Percentiles rank a stretch among this genome's conserved stretches.
Evolutionary conservation across 2,113 vertebrate species (phyloP).

Genomic region (Crotalus horridus): DNA sequence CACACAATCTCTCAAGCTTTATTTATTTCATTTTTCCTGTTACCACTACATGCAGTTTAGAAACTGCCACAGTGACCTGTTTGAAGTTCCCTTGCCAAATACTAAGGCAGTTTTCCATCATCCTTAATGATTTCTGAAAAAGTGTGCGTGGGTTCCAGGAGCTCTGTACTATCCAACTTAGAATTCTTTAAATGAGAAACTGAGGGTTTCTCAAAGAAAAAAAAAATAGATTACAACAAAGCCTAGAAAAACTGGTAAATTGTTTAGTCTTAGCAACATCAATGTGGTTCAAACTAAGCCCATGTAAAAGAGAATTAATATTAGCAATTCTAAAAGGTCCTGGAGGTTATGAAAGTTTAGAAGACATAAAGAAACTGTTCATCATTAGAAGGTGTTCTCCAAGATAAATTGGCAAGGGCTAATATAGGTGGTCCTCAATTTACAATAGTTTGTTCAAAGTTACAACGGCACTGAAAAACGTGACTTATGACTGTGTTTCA

Average conservation of each 20-base stretch:
- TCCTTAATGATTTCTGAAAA: neutral
- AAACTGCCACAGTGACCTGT: neutral
- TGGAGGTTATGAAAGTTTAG: neutral
- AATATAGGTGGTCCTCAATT: neutral
- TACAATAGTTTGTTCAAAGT: neutral
- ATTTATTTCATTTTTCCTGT: neutral
- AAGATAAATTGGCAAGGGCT: neutral
- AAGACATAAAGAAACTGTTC: neutral
- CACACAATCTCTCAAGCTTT: neutral
- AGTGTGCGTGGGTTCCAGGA: neutral
- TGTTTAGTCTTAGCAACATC: slow-evolving; percentile 4
- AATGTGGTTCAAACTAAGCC: neutral
- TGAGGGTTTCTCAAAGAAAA: neutral
- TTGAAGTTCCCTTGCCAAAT: neutral
- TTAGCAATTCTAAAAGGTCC: neutral
- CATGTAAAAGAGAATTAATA: neutral
- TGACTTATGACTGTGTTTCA: neutral
- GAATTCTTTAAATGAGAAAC: slow-evolving; percentile 3
- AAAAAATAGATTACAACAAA: neutral
- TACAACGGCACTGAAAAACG: neutral
- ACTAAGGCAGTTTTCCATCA: neutral
- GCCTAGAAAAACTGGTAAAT: slow-evolving; percentile 13
- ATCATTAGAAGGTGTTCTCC: neutral
- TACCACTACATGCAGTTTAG: neutral
- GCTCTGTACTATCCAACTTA: neutral